These are phyloP conservation scores for Cariama cristata DNA, from an alignment of 2,113 vertebrate species.

Conservation along the genomic window DNA sequence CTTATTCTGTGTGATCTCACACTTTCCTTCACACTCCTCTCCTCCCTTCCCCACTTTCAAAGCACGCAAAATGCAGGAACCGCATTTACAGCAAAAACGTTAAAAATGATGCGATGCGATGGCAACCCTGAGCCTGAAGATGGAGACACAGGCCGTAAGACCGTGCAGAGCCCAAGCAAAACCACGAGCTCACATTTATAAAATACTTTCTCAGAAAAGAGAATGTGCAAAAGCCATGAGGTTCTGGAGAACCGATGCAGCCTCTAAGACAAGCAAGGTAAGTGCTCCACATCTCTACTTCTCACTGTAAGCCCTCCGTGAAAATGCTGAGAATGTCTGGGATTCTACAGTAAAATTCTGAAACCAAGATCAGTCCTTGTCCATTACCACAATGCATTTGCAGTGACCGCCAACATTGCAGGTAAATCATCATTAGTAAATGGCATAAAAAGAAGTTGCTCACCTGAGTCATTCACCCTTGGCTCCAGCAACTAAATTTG, in stretches of 20 bases:
- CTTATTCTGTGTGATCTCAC: background rate
- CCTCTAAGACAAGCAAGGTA: background rate
- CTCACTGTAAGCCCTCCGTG: background rate
- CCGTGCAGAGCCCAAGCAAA: background rate
- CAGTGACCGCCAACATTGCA: background rate
- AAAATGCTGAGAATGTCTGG: background rate
- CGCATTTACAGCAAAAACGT: background rate
- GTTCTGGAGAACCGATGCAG: background rate
- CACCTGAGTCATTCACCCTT: background rate
- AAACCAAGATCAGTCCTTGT: background rate
- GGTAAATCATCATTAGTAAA: background rate
- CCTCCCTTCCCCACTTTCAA: background rate
- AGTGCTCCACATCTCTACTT: background rate
- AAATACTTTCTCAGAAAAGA: background rate
- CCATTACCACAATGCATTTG: background rate
- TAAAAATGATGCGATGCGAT: background rate
- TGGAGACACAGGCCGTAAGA: conserved; percentile 77
- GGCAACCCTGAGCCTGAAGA: conserved; percentile 66
- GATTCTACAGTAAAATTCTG: background rate
- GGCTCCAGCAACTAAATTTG: background rate
- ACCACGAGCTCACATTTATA: fast-evolving
- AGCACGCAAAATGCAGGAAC: background rate
- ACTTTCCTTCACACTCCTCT: background rate
- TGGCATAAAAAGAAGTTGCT: background rate
- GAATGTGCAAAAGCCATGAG: background rate